A percentile compares a stretch with the other conserved stretches of the same genome.
These are phyloP conservation scores for Barypeithes pellucidus DNA, from an alignment of 2,888 invertebrate genomes.

Conservation along the genomic window DNA sequence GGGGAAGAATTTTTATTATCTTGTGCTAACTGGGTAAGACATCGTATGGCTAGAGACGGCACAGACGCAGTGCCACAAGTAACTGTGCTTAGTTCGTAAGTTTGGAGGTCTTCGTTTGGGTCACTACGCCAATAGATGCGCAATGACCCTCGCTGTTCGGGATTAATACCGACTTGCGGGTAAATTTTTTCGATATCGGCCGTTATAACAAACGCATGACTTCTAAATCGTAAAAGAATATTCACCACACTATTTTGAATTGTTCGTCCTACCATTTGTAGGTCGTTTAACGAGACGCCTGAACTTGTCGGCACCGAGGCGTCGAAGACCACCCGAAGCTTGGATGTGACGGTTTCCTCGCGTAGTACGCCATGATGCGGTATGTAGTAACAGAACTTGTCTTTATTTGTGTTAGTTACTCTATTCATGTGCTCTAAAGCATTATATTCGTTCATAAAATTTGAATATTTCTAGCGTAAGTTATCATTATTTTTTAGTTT, in stretches of 20 bases:
- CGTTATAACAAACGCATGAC: conserved; percentile 2
- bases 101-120: background rate
- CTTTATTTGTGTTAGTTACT: background rate
- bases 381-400: conserved; percentile 4
- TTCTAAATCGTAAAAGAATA: conserved; percentile 22
- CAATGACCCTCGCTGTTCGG: conserved; percentile 8
- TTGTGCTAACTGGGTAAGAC: conserved; percentile 23
- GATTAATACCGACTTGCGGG: conserved; percentile 9
- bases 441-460: conserved; percentile 28
- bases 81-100: conserved; percentile 24
- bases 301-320: conserved; percentile 1
- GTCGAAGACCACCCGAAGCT: conserved; percentile 39
- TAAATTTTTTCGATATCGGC: conserved; percentile 44
- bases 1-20: background rate
- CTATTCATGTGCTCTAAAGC: conserved; percentile 20
- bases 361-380: conserved; percentile 28
- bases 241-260: conserved; percentile 32
- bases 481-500: background rate
- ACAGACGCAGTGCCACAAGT: conserved; percentile 51
- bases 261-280: conserved; percentile 30
- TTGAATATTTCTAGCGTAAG: conserved; percentile 3
- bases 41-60: conserved; percentile 44
- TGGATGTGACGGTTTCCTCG: conserved; percentile 8
- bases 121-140: conserved; percentile 6
- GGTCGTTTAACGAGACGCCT: conserved; percentile 27